Evolutionary conservation across 2,113 vertebrate species (phyloP), one percentile per base, ranked within the genome.

Genomic region (Garra rufa): DNA sequence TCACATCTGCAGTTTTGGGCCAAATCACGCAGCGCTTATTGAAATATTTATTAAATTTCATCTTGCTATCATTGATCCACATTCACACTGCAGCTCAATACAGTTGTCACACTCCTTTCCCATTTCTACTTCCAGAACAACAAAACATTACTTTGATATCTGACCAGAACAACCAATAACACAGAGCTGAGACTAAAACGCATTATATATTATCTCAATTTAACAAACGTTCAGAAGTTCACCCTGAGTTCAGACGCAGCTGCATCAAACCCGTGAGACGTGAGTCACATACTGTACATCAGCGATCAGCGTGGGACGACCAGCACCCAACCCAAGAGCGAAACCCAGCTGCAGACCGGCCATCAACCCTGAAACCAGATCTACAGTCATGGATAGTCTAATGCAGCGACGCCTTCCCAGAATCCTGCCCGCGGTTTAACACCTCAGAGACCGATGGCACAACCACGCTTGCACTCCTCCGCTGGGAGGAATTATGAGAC

Each of bases 401-500:
- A n/a, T n/a, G n/a, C n/a, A n/a, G n/a, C n/a, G n/a, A n/a, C n/a
- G n/a, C n/a, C n/a, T n/a, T 34, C 63, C 63, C 63, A 57, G 21
- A 57, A 57, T 57, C 19, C 2, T 34, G 34, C 21, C 52, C 52
- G 9, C 52, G 9, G 2, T 52, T 52, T 21, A 52, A 52, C 50
- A 52, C 48, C 46, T 52, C 48, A 19, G 48, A 52, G 50, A 21
- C 6, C 0, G 50, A 52, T 8, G 44, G 44, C 7, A 19, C n/a
- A 21, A n/a, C 19, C n/a, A 3, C 21, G 8, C 52, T n/a, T 8
- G 19, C 9, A 21, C 52, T 55, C 52, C 52, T 55, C 19, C 50
- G 19, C 52, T 9, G 0, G 8, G 55, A 67, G 55, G 28, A 85
- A 63, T 88, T 87, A 89, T 76, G 78, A 75, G 89, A 90, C 85